Percentiles rank a stretch among this genome's conserved stretches.
These are phyloP conservation scores for Brenthis hecate DNA, from an alignment of 2,888 invertebrate species.

Conservation along the genomic window DNA sequence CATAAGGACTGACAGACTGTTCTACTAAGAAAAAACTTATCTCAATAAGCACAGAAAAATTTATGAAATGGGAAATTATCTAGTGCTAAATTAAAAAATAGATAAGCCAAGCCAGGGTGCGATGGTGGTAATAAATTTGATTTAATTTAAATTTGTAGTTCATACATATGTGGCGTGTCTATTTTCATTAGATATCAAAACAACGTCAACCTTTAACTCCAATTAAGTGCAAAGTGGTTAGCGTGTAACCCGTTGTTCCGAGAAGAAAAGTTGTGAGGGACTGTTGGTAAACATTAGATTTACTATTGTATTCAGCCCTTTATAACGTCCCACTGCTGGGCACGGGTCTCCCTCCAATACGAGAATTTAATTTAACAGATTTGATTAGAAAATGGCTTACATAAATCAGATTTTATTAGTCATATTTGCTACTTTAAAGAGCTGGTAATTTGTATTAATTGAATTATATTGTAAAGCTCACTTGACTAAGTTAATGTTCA, in stretches of 20 bases:
- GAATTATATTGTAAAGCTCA: not conserved
- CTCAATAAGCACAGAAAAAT: too few species aligned
- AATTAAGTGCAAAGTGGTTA: conserved; percentile 17
- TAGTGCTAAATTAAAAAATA: too few species aligned
- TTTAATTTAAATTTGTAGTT: not conserved
- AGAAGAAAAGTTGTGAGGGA: conserved; percentile 20
- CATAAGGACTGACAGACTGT: too few species aligned
- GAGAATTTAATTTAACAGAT: too few species aligned
- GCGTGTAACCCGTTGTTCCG: conserved; percentile 20
- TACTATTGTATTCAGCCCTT: too few species aligned
- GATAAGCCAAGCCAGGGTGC: not conserved
- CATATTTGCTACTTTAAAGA: not conserved
- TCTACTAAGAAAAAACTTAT: too few species aligned
- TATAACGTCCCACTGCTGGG: too few species aligned
- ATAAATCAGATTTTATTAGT: too few species aligned
- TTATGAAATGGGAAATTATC: too few species aligned
- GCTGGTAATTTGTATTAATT: not conserved
- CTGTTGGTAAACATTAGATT: conserved; percentile 19
- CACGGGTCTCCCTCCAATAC: too few species aligned
- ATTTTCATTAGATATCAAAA: conserved; percentile 9
- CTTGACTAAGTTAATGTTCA: not conserved
- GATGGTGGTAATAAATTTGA: not conserved
- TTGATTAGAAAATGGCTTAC: too few species aligned
- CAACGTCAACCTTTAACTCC: conserved; percentile 10
- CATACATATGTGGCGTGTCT: conserved; percentile 8